A percentile compares a stretch with the other conserved stretches of the same genome.
These are phyloP conservation scores for Natrix natrix DNA, from an alignment of 2,797 vertebrate genomes.

Conservation along the genomic window DNA sequence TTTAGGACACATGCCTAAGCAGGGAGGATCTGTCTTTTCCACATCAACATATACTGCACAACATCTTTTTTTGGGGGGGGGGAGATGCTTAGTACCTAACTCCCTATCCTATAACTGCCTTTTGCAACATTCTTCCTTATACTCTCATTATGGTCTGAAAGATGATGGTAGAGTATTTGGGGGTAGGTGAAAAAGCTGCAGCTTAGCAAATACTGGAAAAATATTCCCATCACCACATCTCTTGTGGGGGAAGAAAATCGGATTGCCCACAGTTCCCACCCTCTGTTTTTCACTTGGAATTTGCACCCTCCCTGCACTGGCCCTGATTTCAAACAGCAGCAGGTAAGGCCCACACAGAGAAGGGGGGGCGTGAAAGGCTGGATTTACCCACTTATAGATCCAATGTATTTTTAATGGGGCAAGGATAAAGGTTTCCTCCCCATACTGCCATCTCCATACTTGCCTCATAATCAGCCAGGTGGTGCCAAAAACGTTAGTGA, in stretches of 20 bases:
- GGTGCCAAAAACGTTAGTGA: neutral
- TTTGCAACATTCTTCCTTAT: neutral
- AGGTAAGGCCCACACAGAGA: neutral
- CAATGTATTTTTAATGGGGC: neutral
- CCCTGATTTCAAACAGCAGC: neutral
- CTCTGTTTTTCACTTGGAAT: neutral
- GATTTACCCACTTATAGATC: neutral
- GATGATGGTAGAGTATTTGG: neutral
- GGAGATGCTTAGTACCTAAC: neutral
- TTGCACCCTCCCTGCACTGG: neutral
- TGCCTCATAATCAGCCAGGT: neutral
- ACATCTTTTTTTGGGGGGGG: neutral
- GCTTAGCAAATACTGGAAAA: neutral
- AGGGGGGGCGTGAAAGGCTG: fast-evolving
- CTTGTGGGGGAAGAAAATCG: neutral
- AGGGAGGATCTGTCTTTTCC: neutral
- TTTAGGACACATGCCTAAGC: neutral
- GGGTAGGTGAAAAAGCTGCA: neutral
- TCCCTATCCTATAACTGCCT: neutral
- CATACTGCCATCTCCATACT: neutral
- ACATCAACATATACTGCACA: neutral
- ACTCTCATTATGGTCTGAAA: neutral
- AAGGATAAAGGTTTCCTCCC: neutral
- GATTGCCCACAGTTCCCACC: neutral
- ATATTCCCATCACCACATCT: neutral